Conservation (phyloP, 2,888 invertebrate species). For the Pseudoips prasinana region DNA sequence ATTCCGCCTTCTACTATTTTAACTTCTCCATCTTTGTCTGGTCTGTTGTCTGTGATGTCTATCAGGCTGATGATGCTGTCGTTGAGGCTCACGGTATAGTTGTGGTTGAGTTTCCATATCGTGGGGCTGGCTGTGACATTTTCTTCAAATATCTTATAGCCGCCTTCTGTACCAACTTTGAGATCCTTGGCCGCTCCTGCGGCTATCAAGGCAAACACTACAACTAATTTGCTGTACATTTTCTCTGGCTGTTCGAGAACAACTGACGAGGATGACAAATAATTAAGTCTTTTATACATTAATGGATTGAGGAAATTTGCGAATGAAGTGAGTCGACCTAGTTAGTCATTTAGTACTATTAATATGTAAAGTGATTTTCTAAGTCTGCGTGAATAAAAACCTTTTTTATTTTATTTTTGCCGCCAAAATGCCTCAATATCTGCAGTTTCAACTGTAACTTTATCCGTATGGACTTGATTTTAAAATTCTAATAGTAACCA, state of each 20-base stretch:
- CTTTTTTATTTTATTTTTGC: no score
- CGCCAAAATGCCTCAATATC: no score
- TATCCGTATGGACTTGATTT: no score
- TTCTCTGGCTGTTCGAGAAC: conserved; percentile 28
- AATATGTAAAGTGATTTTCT: conserved; percentile 41
- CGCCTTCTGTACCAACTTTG: conserved; percentile 43
- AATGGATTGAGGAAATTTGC: conserved; percentile 58
- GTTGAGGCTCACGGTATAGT: conserved; percentile 50
- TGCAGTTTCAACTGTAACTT: no score
- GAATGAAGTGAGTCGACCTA: conserved; percentile 38
- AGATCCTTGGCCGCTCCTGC: conserved; percentile 50
- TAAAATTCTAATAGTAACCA: conserved; percentile 21
- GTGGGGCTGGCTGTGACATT: conserved; percentile 58
- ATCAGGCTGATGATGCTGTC: conserved; percentile 56
- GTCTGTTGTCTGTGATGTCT: conserved; percentile 55
- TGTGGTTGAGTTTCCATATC: conserved; percentile 56
- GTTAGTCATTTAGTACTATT: conserved; percentile 46
- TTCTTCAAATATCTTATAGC: conserved; percentile 55
- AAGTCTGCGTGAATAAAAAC: no score
- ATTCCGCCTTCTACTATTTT: conserved; percentile 60
- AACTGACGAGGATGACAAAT: conserved; percentile 39
- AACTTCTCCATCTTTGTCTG: conserved; percentile 64
- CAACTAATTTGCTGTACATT: conserved; percentile 41
- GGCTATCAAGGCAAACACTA: conserved; percentile 41
- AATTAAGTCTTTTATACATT: conserved; percentile 50